Evolutionary conservation across 2,888 invertebrate species (phyloP).

Genomic region (Alsophila aescularia): DNA sequence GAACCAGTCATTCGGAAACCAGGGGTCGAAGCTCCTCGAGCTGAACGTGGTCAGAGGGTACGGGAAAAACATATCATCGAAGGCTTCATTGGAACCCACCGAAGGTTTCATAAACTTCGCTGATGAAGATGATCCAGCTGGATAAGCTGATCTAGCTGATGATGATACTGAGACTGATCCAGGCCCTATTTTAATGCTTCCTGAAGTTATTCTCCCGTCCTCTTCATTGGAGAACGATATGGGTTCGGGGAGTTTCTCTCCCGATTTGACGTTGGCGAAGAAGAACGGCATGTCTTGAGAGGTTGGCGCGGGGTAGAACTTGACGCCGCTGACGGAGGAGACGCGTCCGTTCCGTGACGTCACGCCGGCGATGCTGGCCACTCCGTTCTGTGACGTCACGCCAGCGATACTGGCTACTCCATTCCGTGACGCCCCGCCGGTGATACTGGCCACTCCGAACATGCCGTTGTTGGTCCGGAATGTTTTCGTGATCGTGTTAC

Average conservation of each 20-base stretch:
- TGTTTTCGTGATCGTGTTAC: conserved; percentile 28
- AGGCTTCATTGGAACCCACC: conserved; percentile 5
- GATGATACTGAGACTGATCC: conserved; percentile 61
- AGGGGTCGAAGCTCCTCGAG: conserved; percentile 44
- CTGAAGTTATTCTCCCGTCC: conserved; percentile 52
- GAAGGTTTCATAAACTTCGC: conserved; percentile 22
- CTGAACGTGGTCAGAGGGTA: conserved; percentile 38
- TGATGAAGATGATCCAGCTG: conserved; percentile 31
- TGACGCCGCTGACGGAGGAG: conserved; percentile 58
- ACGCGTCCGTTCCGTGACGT: conserved; percentile 62
- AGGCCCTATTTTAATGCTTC: conserved; percentile 57
- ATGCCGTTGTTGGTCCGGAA: conserved; percentile 41
- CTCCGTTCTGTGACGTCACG: conserved; percentile 60
- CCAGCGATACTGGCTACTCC: conserved; percentile 62
- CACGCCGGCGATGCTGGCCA: conserved; percentile 58
- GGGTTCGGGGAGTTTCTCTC: conserved; percentile 43
- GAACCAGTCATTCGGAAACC: conserved; percentile 43
- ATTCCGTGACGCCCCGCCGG: conserved; percentile 59
- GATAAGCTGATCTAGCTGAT: conserved; percentile 47
- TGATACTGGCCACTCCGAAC: conserved; percentile 60
- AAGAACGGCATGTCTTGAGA: conserved; percentile 22
- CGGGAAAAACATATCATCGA: conserved; percentile 30
- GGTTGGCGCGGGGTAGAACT: conserved; percentile 49
- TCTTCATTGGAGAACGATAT: conserved; percentile 52
- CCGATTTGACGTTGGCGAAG: conserved; percentile 26